Conservation (phyloP, 2,797 vertebrate species). For the Balearica regulorum region DNA sequence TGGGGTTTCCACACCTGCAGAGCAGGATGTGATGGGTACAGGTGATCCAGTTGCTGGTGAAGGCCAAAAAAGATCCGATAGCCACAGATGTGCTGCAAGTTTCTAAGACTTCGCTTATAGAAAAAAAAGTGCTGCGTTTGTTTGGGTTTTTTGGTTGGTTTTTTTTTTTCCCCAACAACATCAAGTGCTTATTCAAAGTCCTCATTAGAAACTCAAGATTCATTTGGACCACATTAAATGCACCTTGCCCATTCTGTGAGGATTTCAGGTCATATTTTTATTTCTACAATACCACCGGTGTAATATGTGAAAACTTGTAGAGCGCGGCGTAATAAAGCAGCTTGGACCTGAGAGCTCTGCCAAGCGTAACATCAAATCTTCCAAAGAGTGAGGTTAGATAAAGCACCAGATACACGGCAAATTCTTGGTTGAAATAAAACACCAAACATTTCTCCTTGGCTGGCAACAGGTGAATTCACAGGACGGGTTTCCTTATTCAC, state of each 20-base stretch:
- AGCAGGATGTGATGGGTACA: not conserved
- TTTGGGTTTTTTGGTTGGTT: too few species aligned
- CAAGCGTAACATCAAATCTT: not conserved
- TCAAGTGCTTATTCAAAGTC: not conserved
- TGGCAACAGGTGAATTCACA: conserved; percentile 25
- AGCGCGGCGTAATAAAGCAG: not conserved
- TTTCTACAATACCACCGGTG: not conserved
- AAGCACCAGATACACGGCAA: not conserved
- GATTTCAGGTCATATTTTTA: not conserved
- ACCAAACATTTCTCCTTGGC: conserved; percentile 36
- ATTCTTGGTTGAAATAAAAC: conserved; percentile 37
- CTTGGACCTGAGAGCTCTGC: not conserved
- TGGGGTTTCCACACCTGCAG: not conserved
- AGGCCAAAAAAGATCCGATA: not conserved
- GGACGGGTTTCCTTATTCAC: not conserved
- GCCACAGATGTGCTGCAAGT: not conserved
- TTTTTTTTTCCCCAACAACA: not conserved
- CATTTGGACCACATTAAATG: not conserved
- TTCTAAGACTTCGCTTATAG: not conserved
- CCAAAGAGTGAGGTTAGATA: conserved; percentile 4
- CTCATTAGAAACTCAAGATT: not conserved
- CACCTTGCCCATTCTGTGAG: not conserved
- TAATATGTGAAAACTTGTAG: not conserved
- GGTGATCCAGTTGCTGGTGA: not conserved
- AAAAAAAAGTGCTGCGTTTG: not conserved